Evolutionary conservation across 2,113 vertebrate species (phyloP), one percentile per base, ranked within the genome.

Genomic region (Ailuropoda melanoleuca): DNA sequence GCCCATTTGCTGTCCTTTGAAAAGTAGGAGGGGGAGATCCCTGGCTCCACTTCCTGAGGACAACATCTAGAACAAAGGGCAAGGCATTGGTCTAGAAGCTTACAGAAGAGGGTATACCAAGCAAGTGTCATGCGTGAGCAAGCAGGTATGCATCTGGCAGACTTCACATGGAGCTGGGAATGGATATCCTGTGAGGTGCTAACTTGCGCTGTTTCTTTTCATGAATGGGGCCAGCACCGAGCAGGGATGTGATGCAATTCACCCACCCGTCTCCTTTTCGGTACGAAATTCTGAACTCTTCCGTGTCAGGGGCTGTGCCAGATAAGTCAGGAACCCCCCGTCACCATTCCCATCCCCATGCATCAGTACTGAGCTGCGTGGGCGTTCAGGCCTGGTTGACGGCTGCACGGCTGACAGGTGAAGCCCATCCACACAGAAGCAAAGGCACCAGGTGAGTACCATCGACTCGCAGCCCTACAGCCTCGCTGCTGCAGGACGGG

Each of bases 251-350:
- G 43, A 11, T 1, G 11, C 15, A 7, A 6, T 66, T 29, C 13
- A 18, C 39, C 18, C 15, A 14, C 0, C 18, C 43, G 1, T 12
- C 75, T 66, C 29, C 56, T 37, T 55, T 37, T 46, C 55, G 8
- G 15, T 2, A 2, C 19, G 29, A 14, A 50, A 62, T 26, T 23
- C 60, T 15, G 31, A 34, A 18, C 60, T 18, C 34, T 23, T 78
- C 31, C 50, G 9, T 18, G 56, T 50, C 31, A 19, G 4, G 1
- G n/a, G 64, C n/a, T 2, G 26, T 7, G 58, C 17, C 43, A 3
- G 11, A 3, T 12, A 10, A 3, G 1, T 18, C 53, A 14, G n/a
- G 31, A 1, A 2, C 0, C 31, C 15, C 12, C 4, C 14, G 0
- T 37, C 37, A 15, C 39, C 19, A 2, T 3, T 0, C 55, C 31